These are phyloP conservation scores for Achatina immaculata DNA, from an alignment of 1,140 invertebrate genomes.

Conservation along the genomic window DNA sequence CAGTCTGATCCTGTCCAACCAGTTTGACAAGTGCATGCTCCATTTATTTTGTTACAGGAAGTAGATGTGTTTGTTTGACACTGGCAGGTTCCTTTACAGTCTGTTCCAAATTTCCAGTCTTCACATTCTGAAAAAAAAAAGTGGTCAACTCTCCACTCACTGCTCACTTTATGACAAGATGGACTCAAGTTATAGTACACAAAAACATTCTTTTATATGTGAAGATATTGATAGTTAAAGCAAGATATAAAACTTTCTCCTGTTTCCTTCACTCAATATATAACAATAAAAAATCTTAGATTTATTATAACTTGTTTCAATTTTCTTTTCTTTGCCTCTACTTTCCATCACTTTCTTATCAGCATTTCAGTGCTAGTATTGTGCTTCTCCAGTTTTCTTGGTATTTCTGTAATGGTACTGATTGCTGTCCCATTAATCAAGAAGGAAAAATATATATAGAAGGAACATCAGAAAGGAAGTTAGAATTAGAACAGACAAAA, in stretches of 20 bases:
- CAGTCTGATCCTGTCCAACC: conserved; percentile 48
- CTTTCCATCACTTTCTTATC: too few species aligned
- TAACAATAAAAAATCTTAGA: not conserved
- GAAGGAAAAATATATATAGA: too few species aligned
- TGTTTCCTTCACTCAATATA: not conserved
- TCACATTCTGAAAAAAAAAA: conserved; percentile 9
- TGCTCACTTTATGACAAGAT: not conserved
- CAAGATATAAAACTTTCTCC: too few species aligned
- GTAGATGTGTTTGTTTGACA: not conserved
- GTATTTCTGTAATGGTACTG: too few species aligned
- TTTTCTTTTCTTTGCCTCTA: too few species aligned
- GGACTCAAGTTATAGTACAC: not conserved
- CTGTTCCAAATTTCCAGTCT: not conserved
- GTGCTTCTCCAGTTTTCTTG: too few species aligned
- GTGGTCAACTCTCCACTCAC: not conserved
- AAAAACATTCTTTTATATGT: too few species aligned
- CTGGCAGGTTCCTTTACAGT: not conserved
- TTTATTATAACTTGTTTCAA: not conserved
- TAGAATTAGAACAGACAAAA: too few species aligned
- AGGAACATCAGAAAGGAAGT: too few species aligned
- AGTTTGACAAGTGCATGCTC: conserved; percentile 42
- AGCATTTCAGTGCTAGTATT: too few species aligned
- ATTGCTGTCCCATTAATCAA: too few species aligned
- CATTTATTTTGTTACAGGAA: conserved; percentile 13
- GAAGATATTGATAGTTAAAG: too few species aligned